phyloP scores from a whole-genome alignment of 2,113 vertebrate species.

The Micronisus gabar region DNA sequence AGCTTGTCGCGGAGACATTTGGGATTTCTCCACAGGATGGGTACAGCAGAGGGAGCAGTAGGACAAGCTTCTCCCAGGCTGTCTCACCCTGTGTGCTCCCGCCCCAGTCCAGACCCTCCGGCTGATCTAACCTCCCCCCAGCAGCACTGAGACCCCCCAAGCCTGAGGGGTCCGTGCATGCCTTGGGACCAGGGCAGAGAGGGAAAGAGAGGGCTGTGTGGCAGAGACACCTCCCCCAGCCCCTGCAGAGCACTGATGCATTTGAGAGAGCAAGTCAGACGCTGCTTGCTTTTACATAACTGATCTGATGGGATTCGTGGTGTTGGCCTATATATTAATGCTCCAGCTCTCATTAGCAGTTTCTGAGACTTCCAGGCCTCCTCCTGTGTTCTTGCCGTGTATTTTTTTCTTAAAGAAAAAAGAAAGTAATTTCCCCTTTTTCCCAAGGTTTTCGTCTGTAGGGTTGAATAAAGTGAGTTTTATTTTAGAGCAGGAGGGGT shows the following conservation, averaged over 20 bases:
- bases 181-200: rapidly evolving
- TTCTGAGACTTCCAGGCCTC: neutral
- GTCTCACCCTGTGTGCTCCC: neutral
- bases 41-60: slow-evolving; percentile 66
- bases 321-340: slow-evolving; percentile 20
- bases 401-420: neutral
- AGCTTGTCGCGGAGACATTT: neutral
- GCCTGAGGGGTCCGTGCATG: neutral
- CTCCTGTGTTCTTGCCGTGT: neutral
- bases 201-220: neutral
- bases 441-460: neutral
- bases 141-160: neutral
- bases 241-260: neutral
- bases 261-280: neutral
- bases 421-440: neutral
- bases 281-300: neutral
- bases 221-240: neutral
- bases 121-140: neutral
- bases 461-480: neutral
- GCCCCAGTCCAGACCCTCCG: neutral
- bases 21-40: slow-evolving; percentile 48
- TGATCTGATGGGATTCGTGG: neutral
- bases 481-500: neutral
- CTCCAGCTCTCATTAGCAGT: neutral
- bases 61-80: slow-evolving; percentile 27